Conservation (phyloP, 2,888 invertebrate genomes). For the Nineta flava region DNA sequence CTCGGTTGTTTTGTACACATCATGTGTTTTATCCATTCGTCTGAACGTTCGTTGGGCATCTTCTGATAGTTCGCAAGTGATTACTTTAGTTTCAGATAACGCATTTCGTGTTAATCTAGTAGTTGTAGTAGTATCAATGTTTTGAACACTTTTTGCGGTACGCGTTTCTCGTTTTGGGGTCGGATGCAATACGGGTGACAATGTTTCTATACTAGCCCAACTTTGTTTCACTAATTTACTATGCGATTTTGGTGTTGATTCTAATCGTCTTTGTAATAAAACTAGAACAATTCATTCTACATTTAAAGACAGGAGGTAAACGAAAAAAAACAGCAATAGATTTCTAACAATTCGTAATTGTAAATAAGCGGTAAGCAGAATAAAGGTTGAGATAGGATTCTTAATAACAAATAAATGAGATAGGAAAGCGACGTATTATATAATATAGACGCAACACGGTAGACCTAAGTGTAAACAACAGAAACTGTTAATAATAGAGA, state of each 20-base stretch:
- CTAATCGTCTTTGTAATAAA: slow-evolving; percentile 18
- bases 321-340: too few relatives aligned
- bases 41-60: background rate
- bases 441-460: too few relatives aligned
- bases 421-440: too few relatives aligned
- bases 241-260: slow-evolving; percentile 25
- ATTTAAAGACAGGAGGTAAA: background rate
- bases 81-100: background rate
- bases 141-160: background rate
- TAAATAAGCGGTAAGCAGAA: too few relatives aligned
- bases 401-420: too few relatives aligned
- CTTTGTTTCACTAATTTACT: background rate
- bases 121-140: background rate
- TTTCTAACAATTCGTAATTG: too few relatives aligned
- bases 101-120: background rate
- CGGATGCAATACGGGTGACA: background rate
- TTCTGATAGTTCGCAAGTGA: background rate
- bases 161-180: background rate
- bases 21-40: background rate
- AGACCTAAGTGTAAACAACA: too few relatives aligned
- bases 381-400: too few relatives aligned
- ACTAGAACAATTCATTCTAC: slow-evolving; percentile 13
- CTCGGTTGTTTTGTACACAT: background rate
- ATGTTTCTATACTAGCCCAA: slow-evolving; percentile 4
- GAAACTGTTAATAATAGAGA: too few relatives aligned